Evolutionary conservation across 37 sponge, comb jelly and placozoan genomes (phyloP).

Genomic region (Aphrocallistes beatrix): DNA sequence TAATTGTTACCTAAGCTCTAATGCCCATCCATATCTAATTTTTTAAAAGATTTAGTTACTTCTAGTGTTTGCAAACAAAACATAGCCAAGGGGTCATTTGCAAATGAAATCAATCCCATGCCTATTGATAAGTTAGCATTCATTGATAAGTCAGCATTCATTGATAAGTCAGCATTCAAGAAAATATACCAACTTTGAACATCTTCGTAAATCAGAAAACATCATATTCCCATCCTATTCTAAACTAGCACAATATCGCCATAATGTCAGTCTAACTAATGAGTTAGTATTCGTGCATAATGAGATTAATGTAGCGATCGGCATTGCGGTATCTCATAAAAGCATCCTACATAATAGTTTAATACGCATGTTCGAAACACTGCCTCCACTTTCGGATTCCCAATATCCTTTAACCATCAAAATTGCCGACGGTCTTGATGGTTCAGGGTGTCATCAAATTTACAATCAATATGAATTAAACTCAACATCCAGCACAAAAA

Average conservation of each 20-base stretch:
- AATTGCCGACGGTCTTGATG: background rate
- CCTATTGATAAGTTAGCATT: background rate
- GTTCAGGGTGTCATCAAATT: slow-evolving; percentile 14
- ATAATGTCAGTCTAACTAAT: background rate
- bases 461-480: background rate
- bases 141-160: background rate
- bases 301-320: background rate
- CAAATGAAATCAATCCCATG: background rate
- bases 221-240: background rate
- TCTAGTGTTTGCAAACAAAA: background rate
- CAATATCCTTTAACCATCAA: background rate
- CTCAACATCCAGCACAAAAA: background rate
- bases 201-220: background rate
- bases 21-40: background rate
- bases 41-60: background rate
- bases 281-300: background rate
- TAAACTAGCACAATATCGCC: background rate
- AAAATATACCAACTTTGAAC: background rate
- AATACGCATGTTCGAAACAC: background rate
- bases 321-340: background rate
- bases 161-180: background rate
- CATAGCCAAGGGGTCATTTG: background rate
- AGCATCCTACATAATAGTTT: background rate
- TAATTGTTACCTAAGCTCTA: background rate
- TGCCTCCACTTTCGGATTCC: background rate